Evolutionary conservation across 64 coral and sea anemone genomes (phyloP).

Genomic region (Catalaphyllia jardinei): DNA sequence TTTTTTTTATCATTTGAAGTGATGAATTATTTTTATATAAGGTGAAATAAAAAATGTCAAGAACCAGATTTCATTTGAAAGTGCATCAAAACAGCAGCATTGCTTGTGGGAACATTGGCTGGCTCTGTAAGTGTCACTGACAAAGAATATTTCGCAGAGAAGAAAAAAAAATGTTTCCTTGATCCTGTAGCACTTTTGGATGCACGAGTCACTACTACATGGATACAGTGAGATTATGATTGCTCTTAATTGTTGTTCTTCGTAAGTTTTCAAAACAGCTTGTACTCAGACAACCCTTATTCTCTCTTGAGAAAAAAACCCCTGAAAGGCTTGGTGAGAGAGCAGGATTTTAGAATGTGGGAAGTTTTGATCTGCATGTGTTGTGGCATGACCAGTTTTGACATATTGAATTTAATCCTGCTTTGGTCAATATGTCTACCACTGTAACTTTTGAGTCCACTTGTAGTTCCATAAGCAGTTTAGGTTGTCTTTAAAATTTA

Average conservation of each 20-base stretch:
- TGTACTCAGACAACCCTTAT: neutral
- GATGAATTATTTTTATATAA: neutral
- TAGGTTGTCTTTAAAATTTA: slow-evolving; percentile 29
- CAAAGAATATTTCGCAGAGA: neutral
- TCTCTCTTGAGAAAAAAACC: neutral
- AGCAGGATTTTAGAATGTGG: neutral
- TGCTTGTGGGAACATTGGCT: neutral
- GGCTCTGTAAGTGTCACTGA: neutral
- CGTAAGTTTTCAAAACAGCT: neutral
- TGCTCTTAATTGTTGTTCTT: too few species aligned
- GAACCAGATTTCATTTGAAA: neutral
- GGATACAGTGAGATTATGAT: neutral
- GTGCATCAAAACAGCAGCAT: neutral
- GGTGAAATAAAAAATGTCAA: neutral
- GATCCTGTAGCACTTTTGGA: neutral
- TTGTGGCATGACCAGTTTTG: neutral
- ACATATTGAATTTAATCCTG: neutral
- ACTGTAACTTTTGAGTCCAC: neutral
- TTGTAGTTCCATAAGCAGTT: neutral
- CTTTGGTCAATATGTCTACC: neutral
- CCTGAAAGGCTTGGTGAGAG: neutral
- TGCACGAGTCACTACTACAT: neutral
- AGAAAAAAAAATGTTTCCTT: neutral
- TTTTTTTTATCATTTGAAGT: neutral
- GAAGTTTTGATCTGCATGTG: slow-evolving; percentile 33